Percentiles rank a stretch among this genome's conserved stretches.
These are phyloP conservation scores for Scaptomyza polygonia DNA, from an alignment of 2,888 invertebrate genomes.

Conservation along the genomic window DNA sequence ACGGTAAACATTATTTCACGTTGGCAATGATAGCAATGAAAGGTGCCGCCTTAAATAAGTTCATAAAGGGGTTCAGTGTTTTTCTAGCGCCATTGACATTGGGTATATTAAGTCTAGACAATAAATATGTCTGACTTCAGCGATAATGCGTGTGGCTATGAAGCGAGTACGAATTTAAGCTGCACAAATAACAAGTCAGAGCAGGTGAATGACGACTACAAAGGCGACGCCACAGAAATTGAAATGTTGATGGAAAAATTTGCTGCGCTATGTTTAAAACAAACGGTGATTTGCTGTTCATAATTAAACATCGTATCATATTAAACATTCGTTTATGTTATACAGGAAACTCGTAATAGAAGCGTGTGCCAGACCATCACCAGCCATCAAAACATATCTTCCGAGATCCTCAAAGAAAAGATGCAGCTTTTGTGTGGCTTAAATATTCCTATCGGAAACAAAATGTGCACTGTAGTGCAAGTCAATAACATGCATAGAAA, in stretches of 20 bases:
- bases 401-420: constrained; percentile 6
- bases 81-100: not conserved
- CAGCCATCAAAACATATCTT: not conserved
- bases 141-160: constrained; percentile 13
- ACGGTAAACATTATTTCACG: not conserved
- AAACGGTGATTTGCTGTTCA: constrained; percentile 5
- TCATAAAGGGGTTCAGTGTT: not conserved
- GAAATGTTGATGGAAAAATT: constrained; percentile 8
- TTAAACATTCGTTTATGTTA: not conserved
- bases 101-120: not conserved
- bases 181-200: rapidly evolving
- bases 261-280: not conserved
- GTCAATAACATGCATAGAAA: not conserved
- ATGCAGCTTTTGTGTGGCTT: constrained; percentile 8
- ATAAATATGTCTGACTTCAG: constrained; percentile 2
- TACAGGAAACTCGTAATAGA: constrained; percentile 11
- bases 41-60: not conserved
- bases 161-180: not conserved
- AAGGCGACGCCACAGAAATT: not conserved
- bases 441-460: not conserved
- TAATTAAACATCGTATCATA: not conserved
- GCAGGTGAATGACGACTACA: not conserved
- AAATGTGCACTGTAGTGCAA: not conserved
- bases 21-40: not conserved
- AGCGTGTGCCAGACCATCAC: not conserved